Percentiles rank a stretch among this genome's conserved stretches.
phyloP scores from a whole-genome alignment of 64 coral and sea anemone genomes.

The Cladopsammia gracilis region DNA sequence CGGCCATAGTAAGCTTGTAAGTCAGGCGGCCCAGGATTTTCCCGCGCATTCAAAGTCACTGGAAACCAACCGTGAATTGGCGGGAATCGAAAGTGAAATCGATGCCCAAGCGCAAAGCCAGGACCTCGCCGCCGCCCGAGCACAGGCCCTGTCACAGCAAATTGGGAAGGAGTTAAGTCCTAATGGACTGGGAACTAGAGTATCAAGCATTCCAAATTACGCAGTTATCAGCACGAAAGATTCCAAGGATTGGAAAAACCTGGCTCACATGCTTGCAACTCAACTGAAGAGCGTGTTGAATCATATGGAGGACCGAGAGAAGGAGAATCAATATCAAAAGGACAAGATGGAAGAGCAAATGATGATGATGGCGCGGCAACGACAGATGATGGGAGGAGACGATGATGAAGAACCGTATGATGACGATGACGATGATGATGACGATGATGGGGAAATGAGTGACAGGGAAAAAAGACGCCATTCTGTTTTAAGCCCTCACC shows the following conservation, averaged over 20 bases:
- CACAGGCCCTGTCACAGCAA: constrained; percentile 2
- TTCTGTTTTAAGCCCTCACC: not conserved
- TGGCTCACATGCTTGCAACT: constrained; percentile 67
- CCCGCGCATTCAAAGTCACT: constrained; percentile 11
- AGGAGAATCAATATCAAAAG: constrained; percentile 64
- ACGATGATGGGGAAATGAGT: constrained; percentile 28
- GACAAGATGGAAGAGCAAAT: constrained; percentile 60
- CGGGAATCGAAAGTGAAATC: constrained; percentile 16
- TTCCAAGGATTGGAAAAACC: constrained; percentile 63
- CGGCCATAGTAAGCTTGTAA: not conserved
- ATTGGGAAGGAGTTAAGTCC: not conserved
- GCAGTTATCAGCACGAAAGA: not conserved
- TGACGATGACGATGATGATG: constrained; percentile 31
- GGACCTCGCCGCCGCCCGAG: not conserved
- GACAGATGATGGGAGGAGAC: constrained; percentile 8
- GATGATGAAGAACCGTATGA: not conserved
- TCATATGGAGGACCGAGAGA: constrained; percentile 75
- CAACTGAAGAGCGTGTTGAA: constrained; percentile 69
- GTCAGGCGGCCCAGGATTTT: not conserved
- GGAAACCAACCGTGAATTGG: constrained; percentile 19
- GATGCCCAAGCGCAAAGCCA: not conserved
- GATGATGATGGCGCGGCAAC: constrained; percentile 34
- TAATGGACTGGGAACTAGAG: not conserved
- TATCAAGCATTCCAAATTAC: not conserved
- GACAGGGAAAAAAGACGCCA: constrained; percentile 25